A percentile compares a stretch with the other conserved stretches of the same genome.
phyloP scores from a whole-genome alignment of 1,140 invertebrate genomes.

The Cherax destructor region DNA sequence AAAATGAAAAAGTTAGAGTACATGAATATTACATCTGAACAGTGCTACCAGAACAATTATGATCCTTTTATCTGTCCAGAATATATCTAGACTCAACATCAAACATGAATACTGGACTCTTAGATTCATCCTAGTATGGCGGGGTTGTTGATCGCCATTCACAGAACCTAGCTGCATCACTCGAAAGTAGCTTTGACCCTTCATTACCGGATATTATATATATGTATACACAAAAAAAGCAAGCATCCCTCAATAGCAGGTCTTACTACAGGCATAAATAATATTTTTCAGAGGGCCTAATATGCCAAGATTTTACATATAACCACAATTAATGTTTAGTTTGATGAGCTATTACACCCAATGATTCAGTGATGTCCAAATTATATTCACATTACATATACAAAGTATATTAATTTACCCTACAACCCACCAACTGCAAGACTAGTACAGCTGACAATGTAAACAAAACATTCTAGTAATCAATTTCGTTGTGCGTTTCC shows the following conservation, averaged over 20 bases:
- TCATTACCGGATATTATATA: not conserved
- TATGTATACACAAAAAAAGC: not conserved
- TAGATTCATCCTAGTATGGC: not conserved
- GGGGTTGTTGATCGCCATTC: no score
- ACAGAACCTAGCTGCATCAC: not conserved
- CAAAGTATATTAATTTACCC: not conserved
- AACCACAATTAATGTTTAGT: not conserved
- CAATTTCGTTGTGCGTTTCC: slow-evolving; percentile 68
- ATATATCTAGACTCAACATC: not conserved
- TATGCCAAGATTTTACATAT: not conserved
- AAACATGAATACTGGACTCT: not conserved
- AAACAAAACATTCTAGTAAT: slow-evolving; percentile 53
- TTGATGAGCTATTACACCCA: not conserved
- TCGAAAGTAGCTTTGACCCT: not conserved
- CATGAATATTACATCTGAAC: not conserved
- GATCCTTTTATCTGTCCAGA: not conserved
- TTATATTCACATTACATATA: not conserved
- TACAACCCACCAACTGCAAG: not conserved
- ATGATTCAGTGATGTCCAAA: not conserved
- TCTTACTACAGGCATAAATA: not conserved
- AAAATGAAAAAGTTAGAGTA: not conserved
- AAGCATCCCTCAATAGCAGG: not conserved
- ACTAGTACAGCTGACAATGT: not conserved
- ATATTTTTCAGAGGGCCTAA: not conserved
- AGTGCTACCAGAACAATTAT: not conserved